phyloP scores from a whole-genome alignment of 2,888 invertebrate genomes.

The Scelioninae gen. 1 region DNA sequence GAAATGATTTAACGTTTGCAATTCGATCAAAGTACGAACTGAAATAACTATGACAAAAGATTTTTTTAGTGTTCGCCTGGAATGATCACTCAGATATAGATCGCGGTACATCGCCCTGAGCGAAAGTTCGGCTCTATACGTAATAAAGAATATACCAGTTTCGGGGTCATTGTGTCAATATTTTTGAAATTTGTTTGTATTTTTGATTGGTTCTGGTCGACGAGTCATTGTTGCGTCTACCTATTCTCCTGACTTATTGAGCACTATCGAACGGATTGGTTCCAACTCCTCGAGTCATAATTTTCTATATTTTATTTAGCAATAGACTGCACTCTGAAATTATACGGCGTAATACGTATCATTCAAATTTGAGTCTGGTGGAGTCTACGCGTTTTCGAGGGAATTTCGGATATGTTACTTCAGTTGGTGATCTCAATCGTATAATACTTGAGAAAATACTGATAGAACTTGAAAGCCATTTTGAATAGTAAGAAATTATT shows the following conservation, averaged over 20 bases:
- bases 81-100: neutral
- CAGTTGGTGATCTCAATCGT: constrained; percentile 3
- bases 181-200: constrained; percentile 20
- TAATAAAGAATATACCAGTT: constrained; percentile 14
- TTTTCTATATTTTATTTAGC: neutral
- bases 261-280: neutral
- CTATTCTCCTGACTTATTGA: neutral
- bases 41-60: neutral
- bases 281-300: neutral
- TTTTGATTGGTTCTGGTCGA: constrained; percentile 6
- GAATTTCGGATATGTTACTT: constrained; percentile 3
- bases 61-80: neutral
- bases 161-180: constrained; percentile 25
- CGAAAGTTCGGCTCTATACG: neutral
- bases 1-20: neutral
- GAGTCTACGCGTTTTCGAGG: neutral
- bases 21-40: neutral
- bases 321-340: neutral
- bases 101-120: neutral
- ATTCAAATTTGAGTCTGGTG: neutral
- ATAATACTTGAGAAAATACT: neutral
- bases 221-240: neutral
- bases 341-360: neutral
- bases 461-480: constrained; percentile 6
- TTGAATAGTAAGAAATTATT: constrained; percentile 8